Conservation (phyloP, 2,797 vertebrate species). For the Halcyon leucocephala region DNA sequence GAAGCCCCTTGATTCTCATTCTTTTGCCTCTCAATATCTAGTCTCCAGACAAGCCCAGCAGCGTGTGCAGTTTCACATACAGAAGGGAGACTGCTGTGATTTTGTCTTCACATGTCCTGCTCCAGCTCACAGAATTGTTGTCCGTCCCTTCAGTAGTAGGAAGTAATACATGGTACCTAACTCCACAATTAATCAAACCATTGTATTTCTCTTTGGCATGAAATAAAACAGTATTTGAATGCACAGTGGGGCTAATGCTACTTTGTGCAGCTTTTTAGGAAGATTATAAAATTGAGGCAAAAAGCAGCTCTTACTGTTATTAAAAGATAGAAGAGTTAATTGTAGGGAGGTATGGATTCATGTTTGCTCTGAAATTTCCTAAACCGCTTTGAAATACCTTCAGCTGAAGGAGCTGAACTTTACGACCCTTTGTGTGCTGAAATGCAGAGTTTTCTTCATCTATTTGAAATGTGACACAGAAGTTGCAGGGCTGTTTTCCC, state of each 20-base stretch:
- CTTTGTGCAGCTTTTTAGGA: background rate
- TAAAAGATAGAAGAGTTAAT: background rate
- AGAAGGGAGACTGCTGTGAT: background rate
- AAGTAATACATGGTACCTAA: background rate
- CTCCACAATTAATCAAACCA: background rate
- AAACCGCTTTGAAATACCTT: background rate
- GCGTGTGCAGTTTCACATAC: background rate
- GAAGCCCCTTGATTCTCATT: background rate
- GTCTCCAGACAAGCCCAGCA: background rate
- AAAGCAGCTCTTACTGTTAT: background rate
- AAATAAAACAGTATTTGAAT: background rate
- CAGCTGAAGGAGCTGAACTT: background rate
- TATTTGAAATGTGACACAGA: background rate
- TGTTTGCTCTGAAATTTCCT: background rate
- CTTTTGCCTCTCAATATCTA: background rate
- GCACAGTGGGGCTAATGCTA: background rate
- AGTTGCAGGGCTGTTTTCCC: background rate
- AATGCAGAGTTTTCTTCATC: background rate
- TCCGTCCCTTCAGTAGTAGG: accelerated
- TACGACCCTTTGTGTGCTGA: background rate
- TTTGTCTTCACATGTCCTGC: background rate
- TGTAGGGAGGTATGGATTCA: background rate
- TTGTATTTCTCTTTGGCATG: background rate
- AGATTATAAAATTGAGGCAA: background rate
- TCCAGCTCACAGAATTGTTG: background rate